These are phyloP conservation scores for Hippocampus zosterae DNA, from an alignment of 2,113 vertebrate species.

Conservation along the genomic window DNA sequence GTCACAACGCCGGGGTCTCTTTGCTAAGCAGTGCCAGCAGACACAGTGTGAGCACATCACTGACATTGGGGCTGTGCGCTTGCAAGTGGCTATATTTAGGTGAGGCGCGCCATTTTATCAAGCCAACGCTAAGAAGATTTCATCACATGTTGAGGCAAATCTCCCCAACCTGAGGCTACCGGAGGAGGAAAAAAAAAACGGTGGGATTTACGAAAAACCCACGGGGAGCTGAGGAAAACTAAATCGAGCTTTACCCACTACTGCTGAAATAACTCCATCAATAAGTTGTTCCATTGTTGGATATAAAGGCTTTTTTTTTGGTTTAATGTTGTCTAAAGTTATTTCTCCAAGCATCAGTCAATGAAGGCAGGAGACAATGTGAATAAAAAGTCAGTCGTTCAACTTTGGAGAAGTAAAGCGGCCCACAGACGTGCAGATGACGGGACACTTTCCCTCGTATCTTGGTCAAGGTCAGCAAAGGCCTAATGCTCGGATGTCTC, in stretches of 20 bases:
- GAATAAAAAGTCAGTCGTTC: neutral
- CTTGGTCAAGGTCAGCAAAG: too few relatives aligned
- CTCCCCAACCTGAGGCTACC: constrained; percentile 46
- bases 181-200: constrained; percentile 36
- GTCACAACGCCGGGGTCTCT: constrained; percentile 48
- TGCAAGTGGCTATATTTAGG: constrained; percentile 62
- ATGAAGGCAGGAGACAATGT: constrained; percentile 14
- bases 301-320: constrained; percentile 30
- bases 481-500: too few relatives aligned
- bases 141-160: constrained; percentile 56
- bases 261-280: constrained; percentile 36
- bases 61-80: constrained; percentile 48
- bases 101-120: constrained; percentile 47
- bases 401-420: constrained; percentile 8
- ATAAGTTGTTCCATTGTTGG: constrained; percentile 37
- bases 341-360: constrained; percentile 26
- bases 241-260: constrained; percentile 44
- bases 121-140: constrained; percentile 55
- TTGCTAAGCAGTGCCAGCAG: constrained; percentile 52
- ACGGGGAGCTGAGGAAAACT: constrained; percentile 16
- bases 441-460: neutral
- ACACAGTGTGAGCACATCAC: constrained; percentile 54
- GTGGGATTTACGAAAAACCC: constrained; percentile 49
- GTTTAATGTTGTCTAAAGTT: constrained; percentile 23
- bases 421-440: neutral